phyloP scores from a whole-genome alignment of 2,888 invertebrate species.

The Tyria jacobaeae region DNA sequence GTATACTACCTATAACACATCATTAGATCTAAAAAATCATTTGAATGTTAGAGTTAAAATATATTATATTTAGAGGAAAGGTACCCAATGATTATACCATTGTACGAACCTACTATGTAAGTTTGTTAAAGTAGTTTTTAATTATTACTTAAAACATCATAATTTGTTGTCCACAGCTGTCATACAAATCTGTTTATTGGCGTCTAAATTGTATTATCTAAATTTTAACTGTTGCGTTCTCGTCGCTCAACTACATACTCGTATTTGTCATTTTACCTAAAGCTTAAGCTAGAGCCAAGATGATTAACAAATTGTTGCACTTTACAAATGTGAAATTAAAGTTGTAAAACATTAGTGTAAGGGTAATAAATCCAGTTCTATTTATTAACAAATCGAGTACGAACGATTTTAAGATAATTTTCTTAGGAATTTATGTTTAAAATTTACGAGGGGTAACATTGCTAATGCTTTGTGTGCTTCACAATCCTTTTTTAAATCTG shows the following conservation, averaged over 20 bases:
- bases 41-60: too few species aligned
- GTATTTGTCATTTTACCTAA: constrained; percentile 10
- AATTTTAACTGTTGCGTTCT: neutral
- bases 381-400: constrained; percentile 15
- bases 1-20: too few species aligned
- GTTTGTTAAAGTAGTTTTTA: too few species aligned
- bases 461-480: too few species aligned
- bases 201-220: neutral
- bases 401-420: neutral
- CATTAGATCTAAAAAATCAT: too few species aligned
- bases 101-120: too few species aligned
- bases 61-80: too few species aligned
- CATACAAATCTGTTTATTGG: neutral
- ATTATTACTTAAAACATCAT: too few species aligned
- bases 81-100: too few species aligned
- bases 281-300: constrained; percentile 5
- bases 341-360: constrained; percentile 25
- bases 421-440: too few species aligned
- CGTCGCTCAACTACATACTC: neutral
- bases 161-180: neutral
- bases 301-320: constrained; percentile 15
- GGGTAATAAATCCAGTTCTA: constrained; percentile 25
- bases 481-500: too few species aligned
- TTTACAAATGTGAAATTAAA: constrained; percentile 27
- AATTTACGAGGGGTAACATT: too few species aligned